These are phyloP conservation scores for Actinemys pallida DNA, from an alignment of 2,113 vertebrate genomes.

Conservation along the genomic window DNA sequence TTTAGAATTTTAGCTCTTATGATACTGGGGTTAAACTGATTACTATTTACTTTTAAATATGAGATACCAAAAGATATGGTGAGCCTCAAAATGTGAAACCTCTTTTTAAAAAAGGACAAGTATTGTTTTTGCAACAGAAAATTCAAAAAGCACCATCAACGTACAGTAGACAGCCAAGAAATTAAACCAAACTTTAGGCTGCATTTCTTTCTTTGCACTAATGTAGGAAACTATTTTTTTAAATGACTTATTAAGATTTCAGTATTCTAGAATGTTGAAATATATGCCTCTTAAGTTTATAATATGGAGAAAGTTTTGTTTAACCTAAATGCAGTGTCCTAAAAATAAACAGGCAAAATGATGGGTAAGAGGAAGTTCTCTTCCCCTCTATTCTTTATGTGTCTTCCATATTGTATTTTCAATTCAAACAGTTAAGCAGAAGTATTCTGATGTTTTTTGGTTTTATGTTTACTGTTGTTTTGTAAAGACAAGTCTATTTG, in stretches of 20 bases:
- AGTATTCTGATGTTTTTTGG: background rate
- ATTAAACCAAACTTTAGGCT: background rate
- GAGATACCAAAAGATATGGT: background rate
- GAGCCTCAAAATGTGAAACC: background rate
- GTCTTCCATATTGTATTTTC: background rate
- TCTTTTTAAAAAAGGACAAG: background rate
- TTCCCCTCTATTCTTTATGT: background rate
- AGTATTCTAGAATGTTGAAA: background rate
- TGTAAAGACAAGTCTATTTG: background rate
- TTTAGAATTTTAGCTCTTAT: background rate
- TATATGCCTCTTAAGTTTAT: background rate
- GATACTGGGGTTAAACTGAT: background rate
- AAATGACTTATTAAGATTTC: background rate
- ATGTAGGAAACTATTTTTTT: background rate
- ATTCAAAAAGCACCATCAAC: background rate
- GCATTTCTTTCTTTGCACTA: background rate
- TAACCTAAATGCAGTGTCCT: constrained; percentile 20
- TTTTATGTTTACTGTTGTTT: background rate
- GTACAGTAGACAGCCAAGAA: background rate
- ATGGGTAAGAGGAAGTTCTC: background rate
- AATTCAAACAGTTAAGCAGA: background rate
- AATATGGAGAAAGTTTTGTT: background rate
- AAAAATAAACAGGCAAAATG: constrained; percentile 16
- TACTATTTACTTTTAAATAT: background rate
- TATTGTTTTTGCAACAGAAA: background rate